These are phyloP conservation scores for Pica pica DNA, from an alignment of 2,113 vertebrate genomes.

Conservation along the genomic window DNA sequence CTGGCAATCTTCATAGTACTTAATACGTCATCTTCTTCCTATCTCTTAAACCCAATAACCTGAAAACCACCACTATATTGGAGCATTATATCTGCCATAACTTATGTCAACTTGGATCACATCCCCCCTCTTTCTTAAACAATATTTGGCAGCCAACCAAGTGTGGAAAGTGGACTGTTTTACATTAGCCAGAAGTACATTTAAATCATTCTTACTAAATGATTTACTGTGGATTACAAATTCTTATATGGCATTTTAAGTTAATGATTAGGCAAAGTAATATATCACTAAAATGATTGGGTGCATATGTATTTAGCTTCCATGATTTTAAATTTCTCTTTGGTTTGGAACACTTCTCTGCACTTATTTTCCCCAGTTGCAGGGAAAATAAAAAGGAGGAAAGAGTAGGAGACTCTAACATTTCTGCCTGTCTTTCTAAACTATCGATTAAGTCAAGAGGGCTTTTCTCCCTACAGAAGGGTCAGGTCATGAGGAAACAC, in stretches of 20 bases:
- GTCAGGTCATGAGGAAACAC: not conserved
- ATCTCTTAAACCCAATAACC: constrained; percentile 58
- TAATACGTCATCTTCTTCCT: constrained; percentile 55
- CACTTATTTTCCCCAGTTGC: not conserved
- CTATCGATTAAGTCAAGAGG: not conserved
- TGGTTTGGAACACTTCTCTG: constrained; percentile 24
- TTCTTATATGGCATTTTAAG: constrained; percentile 72
- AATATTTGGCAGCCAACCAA: constrained; percentile 65
- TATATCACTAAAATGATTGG: constrained; percentile 68
- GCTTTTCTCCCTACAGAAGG: not conserved
- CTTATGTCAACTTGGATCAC: constrained; percentile 71
- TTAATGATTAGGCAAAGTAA: constrained; percentile 72
- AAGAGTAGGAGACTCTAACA: not conserved
- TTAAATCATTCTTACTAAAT: constrained; percentile 73
- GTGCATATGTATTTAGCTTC: constrained; percentile 60
- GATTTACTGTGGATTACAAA: constrained; percentile 74
- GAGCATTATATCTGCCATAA: constrained; percentile 65
- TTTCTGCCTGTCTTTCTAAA: not conserved
- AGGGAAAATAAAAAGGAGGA: not conserved
- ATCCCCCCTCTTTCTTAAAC: not conserved
- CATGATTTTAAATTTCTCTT: constrained; percentile 26
- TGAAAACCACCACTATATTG: constrained; percentile 54
- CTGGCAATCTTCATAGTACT: not conserved
- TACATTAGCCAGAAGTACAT: constrained; percentile 70
- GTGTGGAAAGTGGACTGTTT: constrained; percentile 73